phyloP scores from a whole-genome alignment of 2,113 vertebrate species.

The Struthio camelus region DNA sequence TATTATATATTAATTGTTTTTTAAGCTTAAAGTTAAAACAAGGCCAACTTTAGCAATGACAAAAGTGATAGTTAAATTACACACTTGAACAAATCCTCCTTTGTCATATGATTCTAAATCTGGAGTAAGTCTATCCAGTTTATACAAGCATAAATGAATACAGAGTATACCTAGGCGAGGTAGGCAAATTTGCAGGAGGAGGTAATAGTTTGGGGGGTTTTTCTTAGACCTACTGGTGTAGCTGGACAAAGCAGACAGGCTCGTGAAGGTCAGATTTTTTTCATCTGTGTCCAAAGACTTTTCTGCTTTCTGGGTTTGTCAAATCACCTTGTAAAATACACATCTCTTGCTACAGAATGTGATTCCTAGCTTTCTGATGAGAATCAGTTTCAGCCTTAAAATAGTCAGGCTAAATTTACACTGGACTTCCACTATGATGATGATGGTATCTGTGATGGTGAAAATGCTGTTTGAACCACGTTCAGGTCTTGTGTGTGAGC shows the following conservation, averaged over 20 bases:
- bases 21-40: not conserved
- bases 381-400: not conserved
- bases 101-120: too few species aligned
- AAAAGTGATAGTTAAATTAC: not conserved
- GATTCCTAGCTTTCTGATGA: not conserved
- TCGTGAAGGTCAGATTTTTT: not conserved
- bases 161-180: not conserved
- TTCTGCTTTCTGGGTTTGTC: not conserved
- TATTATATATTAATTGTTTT: not conserved
- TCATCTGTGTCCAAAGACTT: not conserved
- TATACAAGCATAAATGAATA: not conserved
- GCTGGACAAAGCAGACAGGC: not conserved
- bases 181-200: not conserved
- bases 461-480: not conserved
- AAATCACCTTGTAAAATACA: not conserved
- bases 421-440: rapidly evolving
- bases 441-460: not conserved
- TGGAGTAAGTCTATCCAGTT: not conserved
- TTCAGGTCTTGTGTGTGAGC: rapidly evolving
- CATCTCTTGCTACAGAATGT: not conserved
- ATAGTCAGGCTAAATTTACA: not conserved
- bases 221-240: not conserved
- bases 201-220: not conserved
- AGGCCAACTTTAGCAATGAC: not conserved
- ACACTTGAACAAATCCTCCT: not conserved